Percentiles rank a stretch among this genome's conserved stretches.
Conservation (phyloP, 2,113 vertebrate genomes). For the Trichechus manatus region DNA sequence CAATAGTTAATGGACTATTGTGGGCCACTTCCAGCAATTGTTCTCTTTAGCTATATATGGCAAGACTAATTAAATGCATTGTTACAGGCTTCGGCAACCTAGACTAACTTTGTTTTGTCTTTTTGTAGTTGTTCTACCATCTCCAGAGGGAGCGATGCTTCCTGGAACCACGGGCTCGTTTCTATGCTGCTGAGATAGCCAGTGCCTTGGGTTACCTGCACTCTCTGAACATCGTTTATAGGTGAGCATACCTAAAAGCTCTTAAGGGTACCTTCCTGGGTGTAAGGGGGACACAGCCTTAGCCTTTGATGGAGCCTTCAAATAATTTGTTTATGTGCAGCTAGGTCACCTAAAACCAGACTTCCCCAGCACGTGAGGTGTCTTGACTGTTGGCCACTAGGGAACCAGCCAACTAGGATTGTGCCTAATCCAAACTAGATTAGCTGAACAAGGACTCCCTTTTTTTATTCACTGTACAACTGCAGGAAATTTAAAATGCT, state of each 20-base stretch:
- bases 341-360: not conserved
- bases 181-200: slow-evolving; percentile 98
- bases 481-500: not conserved
- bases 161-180: slow-evolving; percentile 96
- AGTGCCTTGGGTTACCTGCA: slow-evolving; percentile 98
- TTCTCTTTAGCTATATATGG: slow-evolving; percentile 80
- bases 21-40: slow-evolving; percentile 87
- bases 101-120: slow-evolving; percentile 83
- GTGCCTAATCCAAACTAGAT: slow-evolving; percentile 47
- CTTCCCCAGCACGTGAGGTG: not conserved
- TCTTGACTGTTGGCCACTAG: slow-evolving; percentile 32
- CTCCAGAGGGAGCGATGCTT: slow-evolving; percentile 98
- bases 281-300: not conserved
- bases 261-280: not conserved
- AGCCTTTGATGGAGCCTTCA: not conserved
- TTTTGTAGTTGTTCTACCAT: slow-evolving; percentile 96
- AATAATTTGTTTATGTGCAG: not conserved
- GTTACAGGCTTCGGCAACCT: slow-evolving; percentile 75
- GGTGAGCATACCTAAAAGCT: slow-evolving; percentile 85
- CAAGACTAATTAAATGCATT: slow-evolving; percentile 84
- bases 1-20: slow-evolving; percentile 74
- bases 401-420: not conserved
- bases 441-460: slow-evolving; percentile 59
- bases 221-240: slow-evolving; percentile 98
- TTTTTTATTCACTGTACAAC: slow-evolving; percentile 17